phyloP scores from a whole-genome alignment of 2,113 vertebrate genomes.

The Varanus salvator region DNA sequence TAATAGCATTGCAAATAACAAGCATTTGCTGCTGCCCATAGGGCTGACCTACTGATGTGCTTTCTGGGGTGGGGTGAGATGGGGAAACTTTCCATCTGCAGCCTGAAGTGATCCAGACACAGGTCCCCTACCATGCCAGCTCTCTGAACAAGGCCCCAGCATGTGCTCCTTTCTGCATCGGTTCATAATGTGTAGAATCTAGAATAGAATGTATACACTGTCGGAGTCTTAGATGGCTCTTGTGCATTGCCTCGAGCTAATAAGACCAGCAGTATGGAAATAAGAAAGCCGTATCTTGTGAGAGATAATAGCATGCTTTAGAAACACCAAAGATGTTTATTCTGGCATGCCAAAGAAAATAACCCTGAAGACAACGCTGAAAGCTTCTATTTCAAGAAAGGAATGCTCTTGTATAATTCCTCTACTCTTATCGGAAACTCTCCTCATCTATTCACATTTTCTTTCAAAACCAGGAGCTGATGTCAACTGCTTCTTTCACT shows the following conservation, averaged over 20 bases:
- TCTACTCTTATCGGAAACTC: conserved; percentile 25
- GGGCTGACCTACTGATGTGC: neutral
- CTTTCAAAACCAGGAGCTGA: conserved; percentile 19
- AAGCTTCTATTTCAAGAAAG: neutral
- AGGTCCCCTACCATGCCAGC: neutral
- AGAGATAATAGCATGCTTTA: neutral
- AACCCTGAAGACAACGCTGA: neutral
- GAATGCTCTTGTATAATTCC: conserved; percentile 43
- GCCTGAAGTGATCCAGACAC: neutral
- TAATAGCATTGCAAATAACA: neutral
- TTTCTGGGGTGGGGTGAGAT: neutral
- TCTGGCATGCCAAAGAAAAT: neutral
- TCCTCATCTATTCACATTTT: conserved; percentile 36
- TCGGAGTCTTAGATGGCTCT: neutral
- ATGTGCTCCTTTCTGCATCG: neutral
- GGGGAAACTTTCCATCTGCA: neutral
- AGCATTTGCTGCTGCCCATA: neutral
- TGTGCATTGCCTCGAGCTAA: neutral
- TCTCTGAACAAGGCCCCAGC: neutral
- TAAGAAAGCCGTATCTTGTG: neutral
- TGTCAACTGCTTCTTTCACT: conserved; percentile 48
- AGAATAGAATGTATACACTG: too few species aligned
- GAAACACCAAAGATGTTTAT: neutral
- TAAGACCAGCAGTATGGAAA: neutral
- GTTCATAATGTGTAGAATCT: neutral